Base-by-base conservation (phyloP, 2,888 invertebrate genomes). In the Adelphocoris suturalis region DNA sequence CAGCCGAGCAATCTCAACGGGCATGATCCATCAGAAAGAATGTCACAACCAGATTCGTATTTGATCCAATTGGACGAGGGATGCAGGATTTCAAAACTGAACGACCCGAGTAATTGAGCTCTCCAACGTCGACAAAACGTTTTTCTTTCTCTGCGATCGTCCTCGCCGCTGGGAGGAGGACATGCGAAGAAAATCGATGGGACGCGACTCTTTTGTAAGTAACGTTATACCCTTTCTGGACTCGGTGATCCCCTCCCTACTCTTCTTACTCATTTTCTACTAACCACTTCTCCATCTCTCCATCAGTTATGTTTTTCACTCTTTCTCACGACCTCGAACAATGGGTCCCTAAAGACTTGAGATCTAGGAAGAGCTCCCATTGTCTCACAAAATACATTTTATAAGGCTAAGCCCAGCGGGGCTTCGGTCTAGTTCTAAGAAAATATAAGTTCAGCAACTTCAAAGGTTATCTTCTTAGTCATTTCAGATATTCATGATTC, bases 151-250 rank as follows among this genome's bases (percentile, higher is more conserved):
- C 68, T 14, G 0, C 61, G n/a, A 0, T 14, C n/a, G 16, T 19
- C n/a, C 19, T 19, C 5, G 68, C 23, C 23, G 11, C 23, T 19
- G 68, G 68, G 68, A 23, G 68, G 27, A 68, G 68, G 68, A 68
- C 68, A 68, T 23, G 68, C 68, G 68, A 68, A 13, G 68, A 23
- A 68, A 68, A 68, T 68, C 68, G 68, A 68, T 68, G 27, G 27
- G 23, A 68, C 68, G 19, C 23, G 23, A 68, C 23, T 68, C 68
- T 68, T 68, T 68, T 68, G 68, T 68, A 23, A 68, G 68, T 68
- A 23, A 27, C 68, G 23, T 23, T 23, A 68, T 27, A 27, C 23
- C 68, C 68, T 68, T 23, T 13, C 11, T 23, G 11, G 27, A 68
- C 23, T 68, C 68, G 0, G 68, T 13, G 68, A 68, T 23, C 68